Base-by-base conservation (phyloP, 2,113 vertebrate species). In the Boulengeromyrus knoepffleri region DNA sequence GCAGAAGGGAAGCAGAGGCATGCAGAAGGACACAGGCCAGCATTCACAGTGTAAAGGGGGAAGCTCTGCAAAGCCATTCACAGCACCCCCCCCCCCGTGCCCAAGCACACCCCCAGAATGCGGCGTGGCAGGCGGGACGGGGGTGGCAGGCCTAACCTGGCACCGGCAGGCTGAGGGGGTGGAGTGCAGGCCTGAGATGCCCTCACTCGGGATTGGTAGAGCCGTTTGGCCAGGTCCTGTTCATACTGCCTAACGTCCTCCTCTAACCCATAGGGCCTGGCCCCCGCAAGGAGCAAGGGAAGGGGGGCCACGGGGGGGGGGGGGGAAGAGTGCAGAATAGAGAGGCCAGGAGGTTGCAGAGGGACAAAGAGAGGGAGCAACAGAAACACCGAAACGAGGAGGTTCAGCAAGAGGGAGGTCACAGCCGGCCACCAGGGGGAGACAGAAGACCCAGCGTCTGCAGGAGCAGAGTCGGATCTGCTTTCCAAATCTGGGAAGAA, bases 241-340 rank as follows among this genome's bases (percentile, higher is more conserved):
- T 98, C 97, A 97, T 98, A 98, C 94, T 97, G 97, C 93, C 95
- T 97, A 96, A 98, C 93, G 95, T 98, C 97, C 93, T 97, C 97
- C 96, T 98, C 97, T 92, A 98, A 95, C 92, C 96, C 96, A 93
- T 95, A 96, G 93, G 96, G 96, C 93, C 97, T 97, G 94, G 93
- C 91, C 93, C 93, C 90, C 62, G n/a, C 86, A 91, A 91, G 91
- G 89, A 92, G 91, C 91, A 93, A 3, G 90, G 90, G 92, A 90
- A 85, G 90, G 88, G 88, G 85, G 90, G 90, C 91, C 91, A 62
- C 42, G 50, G 90, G 90, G 88, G 90, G 90, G 88, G 90, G 90
- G 89, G 87, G 92, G 92, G 90, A 88, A 93, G 94, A 91, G 93
- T 91, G 93, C 88, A 91, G 92, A 92, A 88, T 10, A 90, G 89